Evolutionary conservation across 2,797 vertebrate genomes (phyloP).

Genomic region (Telmatherina bonti): DNA sequence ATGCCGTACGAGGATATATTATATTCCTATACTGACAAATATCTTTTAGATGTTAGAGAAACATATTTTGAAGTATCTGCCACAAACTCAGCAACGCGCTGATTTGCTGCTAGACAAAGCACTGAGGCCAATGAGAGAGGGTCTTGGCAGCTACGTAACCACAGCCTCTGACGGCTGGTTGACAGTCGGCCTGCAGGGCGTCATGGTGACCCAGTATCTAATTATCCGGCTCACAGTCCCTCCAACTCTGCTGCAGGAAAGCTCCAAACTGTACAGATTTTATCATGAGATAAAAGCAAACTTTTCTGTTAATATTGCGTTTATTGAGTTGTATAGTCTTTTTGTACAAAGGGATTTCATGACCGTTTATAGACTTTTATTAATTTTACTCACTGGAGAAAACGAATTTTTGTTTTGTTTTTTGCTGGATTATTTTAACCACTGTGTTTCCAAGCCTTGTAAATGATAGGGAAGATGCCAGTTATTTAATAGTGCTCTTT

Average conservation of each 20-base stretch:
- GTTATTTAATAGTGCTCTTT: slow-evolving; percentile 87
- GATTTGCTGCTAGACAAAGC: slow-evolving; percentile 87
- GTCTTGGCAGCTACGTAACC: slow-evolving; percentile 83
- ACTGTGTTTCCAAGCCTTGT: slow-evolving; percentile 84
- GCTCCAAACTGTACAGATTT: slow-evolving; percentile 79
- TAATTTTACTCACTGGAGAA: slow-evolving; percentile 87
- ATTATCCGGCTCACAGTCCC: slow-evolving; percentile 68
- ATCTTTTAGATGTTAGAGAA: slow-evolving; percentile 70
- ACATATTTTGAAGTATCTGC: slow-evolving; percentile 80
- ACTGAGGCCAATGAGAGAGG: slow-evolving; percentile 82
- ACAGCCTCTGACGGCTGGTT: slow-evolving; percentile 63
- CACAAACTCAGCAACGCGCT: slow-evolving; percentile 80
- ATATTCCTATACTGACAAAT: slow-evolving; percentile 71
- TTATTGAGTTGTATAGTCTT: slow-evolving; percentile 89
- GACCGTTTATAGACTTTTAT: slow-evolving; percentile 78
- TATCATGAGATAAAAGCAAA: slow-evolving; percentile 65
- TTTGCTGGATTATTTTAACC: slow-evolving; percentile 86
- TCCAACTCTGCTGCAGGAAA: slow-evolving; percentile 76
- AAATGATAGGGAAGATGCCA: slow-evolving; percentile 85
- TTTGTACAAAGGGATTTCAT: slow-evolving; percentile 90
- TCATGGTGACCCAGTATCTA: slow-evolving; percentile 59
- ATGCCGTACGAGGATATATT: slow-evolving; percentile 63
- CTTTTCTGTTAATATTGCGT: slow-evolving; percentile 79
- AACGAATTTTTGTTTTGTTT: slow-evolving; percentile 52
- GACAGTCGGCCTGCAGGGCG: slow-evolving; percentile 49